Evolutionary conservation across 2,113 vertebrate genomes (phyloP).

Genomic region (Sorex fumeus): DNA sequence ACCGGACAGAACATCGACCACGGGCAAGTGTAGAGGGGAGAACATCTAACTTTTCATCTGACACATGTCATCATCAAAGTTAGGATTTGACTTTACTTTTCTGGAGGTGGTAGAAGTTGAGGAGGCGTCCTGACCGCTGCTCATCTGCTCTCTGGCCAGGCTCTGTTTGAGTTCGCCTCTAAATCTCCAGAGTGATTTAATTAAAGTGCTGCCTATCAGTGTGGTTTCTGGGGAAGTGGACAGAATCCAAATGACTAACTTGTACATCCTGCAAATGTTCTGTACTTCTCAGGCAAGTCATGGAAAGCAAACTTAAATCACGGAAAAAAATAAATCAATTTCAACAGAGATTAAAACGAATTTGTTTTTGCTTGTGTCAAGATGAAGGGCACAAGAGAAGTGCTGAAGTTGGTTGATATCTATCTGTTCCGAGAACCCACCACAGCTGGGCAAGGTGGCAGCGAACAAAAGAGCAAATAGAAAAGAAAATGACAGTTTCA

Average conservation of each 20-base stretch:
- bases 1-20: not conserved
- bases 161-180: not conserved
- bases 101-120: not conserved
- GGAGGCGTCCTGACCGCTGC: too few species aligned
- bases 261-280: not conserved
- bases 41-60: too few species aligned
- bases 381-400: conserved; percentile 15
- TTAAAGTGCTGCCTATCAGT: not conserved
- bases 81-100: too few species aligned
- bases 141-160: too few species aligned
- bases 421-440: conserved; percentile 59
- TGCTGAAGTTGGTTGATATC: conserved; percentile 57
- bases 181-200: conserved; percentile 42
- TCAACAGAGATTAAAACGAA: conserved; percentile 37
- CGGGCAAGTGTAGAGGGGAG: not conserved
- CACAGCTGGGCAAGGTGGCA: not conserved
- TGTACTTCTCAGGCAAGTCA: not conserved
- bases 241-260: not conserved
- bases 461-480: not conserved
- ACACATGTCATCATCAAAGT: not conserved
- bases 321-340: conserved; percentile 30
- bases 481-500: not conserved
- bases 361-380: conserved; percentile 49
- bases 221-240: conserved; percentile 5
- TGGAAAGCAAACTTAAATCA: not conserved